Evolutionary conservation across 64 coral and sea anemone species (phyloP), one percentile per base, ranked within the genome.

Genomic region (Dendrophyllia cribrosa): DNA sequence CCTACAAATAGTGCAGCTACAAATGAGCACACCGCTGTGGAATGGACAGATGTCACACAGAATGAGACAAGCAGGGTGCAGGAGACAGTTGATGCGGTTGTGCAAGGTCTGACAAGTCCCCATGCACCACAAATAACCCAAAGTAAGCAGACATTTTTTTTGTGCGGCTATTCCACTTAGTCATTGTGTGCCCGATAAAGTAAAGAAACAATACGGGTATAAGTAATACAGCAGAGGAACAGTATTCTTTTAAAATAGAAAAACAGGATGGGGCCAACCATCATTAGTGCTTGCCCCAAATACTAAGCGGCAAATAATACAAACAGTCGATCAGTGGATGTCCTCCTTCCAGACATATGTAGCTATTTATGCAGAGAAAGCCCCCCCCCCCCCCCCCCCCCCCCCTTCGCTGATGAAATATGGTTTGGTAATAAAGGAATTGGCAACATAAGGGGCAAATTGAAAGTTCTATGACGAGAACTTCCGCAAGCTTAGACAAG

Each of bases 391-490:
- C 43, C 14, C 84, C 59, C 60, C 76, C n/a, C n/a, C 70, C 43
- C 14, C 84, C 59, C 60, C 76, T 20, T 74, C 56, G 0, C 64
- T 93, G 6, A 93, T 88, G 75, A 93, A 93, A 81, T 93, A 93
- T 69, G 52, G 74, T 8, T 52, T 60, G 3, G 43, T 88, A 4
- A 59, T 93, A 6, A 5, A 62, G 20, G 85, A 88, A 26, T 66
- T 93, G 58, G 91, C 91, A 14, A 69, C 83, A 14, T 74, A 25
- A 13, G 71, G 59, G 20, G 82, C n/a, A 4, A 93, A 93, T 6
- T 95, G 88, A 48, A 51, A 60, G 20, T 86, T 83, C 34, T 95
- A 95, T 51, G 81, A 95, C 12, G 72, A 86, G 64, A 95, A 85
- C 22, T 95, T 90, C 65, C 62, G 87, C 5, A 72, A 20, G 7